phyloP scores from a whole-genome alignment of 1,140 invertebrate genomes.

The Ptiloglossa arizonensis region DNA sequence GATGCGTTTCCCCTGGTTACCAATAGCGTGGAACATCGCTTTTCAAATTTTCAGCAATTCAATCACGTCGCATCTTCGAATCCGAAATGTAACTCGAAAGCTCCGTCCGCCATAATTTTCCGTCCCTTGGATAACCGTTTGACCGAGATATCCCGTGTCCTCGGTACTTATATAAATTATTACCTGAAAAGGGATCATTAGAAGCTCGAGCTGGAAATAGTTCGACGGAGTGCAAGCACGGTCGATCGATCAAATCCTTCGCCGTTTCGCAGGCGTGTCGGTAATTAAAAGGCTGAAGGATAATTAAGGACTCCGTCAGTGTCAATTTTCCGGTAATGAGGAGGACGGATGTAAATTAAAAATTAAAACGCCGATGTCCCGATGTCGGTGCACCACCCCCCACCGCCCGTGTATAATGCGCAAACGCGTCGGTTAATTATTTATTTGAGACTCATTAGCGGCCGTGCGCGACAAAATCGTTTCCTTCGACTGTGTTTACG shows the following conservation, averaged over 20 bases:
- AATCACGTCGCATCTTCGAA: background rate
- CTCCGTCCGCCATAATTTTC: background rate
- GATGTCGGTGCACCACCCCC: background rate
- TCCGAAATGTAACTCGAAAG: background rate
- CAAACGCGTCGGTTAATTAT: slow-evolving; percentile 38
- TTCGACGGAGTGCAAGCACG: background rate
- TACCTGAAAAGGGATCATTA: slow-evolving; percentile 2
- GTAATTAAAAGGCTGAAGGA: slow-evolving; percentile 39
- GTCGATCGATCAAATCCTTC: slow-evolving; percentile 22
- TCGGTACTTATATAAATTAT: slow-evolving; percentile 24
- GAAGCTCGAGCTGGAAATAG: background rate
- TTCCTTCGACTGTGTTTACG: slow-evolving; percentile 13
- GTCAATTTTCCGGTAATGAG: slow-evolving; percentile 47
- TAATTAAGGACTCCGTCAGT: slow-evolving; percentile 37
- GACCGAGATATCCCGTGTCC: slow-evolving; percentile 10
- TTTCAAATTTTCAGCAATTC: background rate
- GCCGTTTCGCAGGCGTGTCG: background rate
- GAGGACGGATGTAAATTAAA: slow-evolving; percentile 35
- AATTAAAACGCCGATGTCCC: slow-evolving; percentile 28
- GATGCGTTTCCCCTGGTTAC: background rate
- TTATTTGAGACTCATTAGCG: slow-evolving; percentile 44
- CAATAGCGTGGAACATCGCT: background rate
- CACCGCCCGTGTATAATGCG: background rate
- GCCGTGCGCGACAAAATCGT: background rate
- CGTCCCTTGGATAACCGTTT: background rate